phyloP scores from a whole-genome alignment of 2,797 vertebrate species.

The Danio aesculapii region DNA sequence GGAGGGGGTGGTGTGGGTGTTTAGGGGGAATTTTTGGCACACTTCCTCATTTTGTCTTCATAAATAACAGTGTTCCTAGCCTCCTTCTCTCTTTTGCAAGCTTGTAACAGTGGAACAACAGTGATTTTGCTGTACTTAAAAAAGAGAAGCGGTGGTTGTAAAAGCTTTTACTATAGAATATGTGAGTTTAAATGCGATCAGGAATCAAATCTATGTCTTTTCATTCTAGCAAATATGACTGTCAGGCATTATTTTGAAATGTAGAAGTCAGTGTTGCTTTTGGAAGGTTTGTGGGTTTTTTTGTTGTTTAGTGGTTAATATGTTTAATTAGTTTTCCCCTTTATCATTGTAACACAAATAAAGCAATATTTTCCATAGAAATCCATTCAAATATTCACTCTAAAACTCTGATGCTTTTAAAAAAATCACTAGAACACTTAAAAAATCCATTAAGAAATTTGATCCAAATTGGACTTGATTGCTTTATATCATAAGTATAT shows the following conservation, averaged over 20 bases:
- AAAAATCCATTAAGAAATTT: too few species aligned
- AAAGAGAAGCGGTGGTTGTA: slow-evolving; percentile 15
- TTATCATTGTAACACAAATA: too few species aligned
- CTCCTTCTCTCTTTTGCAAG: slow-evolving; percentile 44
- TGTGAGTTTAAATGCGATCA: neutral
- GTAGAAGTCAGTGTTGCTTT: neutral
- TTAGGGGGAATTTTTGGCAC: slow-evolving; percentile 32
- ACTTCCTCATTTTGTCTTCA: slow-evolving; percentile 52
- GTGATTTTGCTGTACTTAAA: slow-evolving; percentile 16
- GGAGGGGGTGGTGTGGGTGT: neutral
- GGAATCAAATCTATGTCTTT: neutral
- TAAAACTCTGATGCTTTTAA: too few species aligned
- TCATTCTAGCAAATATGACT: neutral
- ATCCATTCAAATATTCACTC: too few species aligned
- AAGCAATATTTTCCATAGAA: too few species aligned
- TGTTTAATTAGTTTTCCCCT: too few species aligned
- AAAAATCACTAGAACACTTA: too few species aligned
- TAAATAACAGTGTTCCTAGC: slow-evolving; percentile 40
- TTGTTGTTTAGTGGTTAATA: neutral
- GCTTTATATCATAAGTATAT: too few species aligned
- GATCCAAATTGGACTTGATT: too few species aligned
- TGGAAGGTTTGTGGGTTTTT: neutral
- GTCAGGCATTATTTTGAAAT: neutral
- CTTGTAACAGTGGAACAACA: slow-evolving; percentile 44
- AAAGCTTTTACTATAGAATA: neutral